Base-by-base conservation (phyloP, 1,140 invertebrate species). In the Scaptomyza graminum region DNA sequence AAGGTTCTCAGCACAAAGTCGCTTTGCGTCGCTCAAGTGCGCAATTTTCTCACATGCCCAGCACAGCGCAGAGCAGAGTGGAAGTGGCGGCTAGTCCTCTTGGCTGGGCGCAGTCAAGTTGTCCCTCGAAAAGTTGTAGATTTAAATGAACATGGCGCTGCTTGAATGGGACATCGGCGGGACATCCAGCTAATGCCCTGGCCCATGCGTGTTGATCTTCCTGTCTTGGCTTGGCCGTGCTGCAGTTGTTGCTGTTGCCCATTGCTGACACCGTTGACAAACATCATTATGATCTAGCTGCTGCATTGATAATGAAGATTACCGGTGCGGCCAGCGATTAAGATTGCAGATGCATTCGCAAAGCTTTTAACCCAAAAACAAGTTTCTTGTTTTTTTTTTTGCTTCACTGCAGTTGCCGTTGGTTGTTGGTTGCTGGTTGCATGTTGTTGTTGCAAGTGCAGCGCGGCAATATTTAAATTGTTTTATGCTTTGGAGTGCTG, bases 101-200 rank as follows among this genome's bases (percentile, higher is more conserved):
- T 51, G 46, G 49, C 54, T 43, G 56, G 67, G 5, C 52, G 44
- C 46, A 39, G 78, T 90, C 87, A 90, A 90, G 80, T 89, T 85
- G 81, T 90, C 87, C 85, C 87, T 90, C 81, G 81, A 79, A 87
- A 84, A 82, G 78, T 90, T 90, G 83, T 87, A 87, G 83, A 87
- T 87, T 87, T 87, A 87, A 88, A 88, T 89, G 83, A 88, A 87
- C 82, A 87, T 87, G 82, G 78, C 83, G 70, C 64, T 56, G 70
- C 34, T 16, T 28, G 43, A 54, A 46, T 22, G 57, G 52, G 52
- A 73, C 47, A 9, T 28, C 56, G n/a, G 37, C 15, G 61, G 79
- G 79, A 83, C 78, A 76, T 47, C 34, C 28, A 67, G 67, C 69
- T 77, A 87, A 88, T 79, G 79, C 79, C 76, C 79, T 73, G 67